Percentiles rank a stretch among this genome's conserved stretches.
phyloP scores from a whole-genome alignment of 2,888 invertebrate species.

The Litoditis marina region DNA sequence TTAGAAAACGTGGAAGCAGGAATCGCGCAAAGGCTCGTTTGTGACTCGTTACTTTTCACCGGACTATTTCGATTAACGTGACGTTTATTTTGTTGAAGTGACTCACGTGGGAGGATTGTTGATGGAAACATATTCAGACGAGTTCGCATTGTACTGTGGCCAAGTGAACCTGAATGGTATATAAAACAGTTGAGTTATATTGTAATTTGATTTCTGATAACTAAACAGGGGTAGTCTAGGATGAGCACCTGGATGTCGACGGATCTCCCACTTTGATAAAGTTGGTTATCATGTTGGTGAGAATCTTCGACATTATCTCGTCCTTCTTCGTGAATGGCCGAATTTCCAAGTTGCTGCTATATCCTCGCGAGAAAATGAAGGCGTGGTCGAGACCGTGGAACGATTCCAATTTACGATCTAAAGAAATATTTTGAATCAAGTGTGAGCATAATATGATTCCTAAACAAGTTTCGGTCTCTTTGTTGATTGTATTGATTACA shows the following conservation, averaged over 20 bases:
- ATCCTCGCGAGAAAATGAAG: conserved; percentile 60
- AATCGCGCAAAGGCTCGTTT: no score
- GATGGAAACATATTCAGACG: conserved; percentile 49
- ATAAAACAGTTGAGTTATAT: no score
- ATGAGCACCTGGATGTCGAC: conserved; percentile 29
- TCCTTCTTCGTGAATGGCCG: conserved; percentile 56
- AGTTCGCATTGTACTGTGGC: conserved; percentile 42
- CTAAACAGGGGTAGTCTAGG: neutral
- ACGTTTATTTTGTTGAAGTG: no score
- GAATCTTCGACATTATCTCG: conserved; percentile 51
- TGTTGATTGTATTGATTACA: no score
- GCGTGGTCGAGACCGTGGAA: conserved; percentile 62
- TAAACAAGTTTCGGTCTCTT: neutral
- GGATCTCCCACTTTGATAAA: conserved; percentile 52
- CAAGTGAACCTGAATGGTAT: conserved; percentile 52
- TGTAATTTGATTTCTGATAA: neutral
- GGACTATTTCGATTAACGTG: no score
- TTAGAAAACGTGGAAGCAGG: no score
- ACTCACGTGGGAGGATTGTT: conserved; percentile 54
- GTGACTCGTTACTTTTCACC: no score
- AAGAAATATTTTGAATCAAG: neutral
- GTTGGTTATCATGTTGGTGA: conserved; percentile 55
- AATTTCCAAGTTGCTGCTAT: conserved; percentile 51
- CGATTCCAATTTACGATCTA: conserved; percentile 46
- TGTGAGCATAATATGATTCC: neutral